These are phyloP conservation scores for Holothuria glaberrima DNA, from an alignment of 35 echinoderm and acorn worm genomes.

Conservation along the genomic window DNA sequence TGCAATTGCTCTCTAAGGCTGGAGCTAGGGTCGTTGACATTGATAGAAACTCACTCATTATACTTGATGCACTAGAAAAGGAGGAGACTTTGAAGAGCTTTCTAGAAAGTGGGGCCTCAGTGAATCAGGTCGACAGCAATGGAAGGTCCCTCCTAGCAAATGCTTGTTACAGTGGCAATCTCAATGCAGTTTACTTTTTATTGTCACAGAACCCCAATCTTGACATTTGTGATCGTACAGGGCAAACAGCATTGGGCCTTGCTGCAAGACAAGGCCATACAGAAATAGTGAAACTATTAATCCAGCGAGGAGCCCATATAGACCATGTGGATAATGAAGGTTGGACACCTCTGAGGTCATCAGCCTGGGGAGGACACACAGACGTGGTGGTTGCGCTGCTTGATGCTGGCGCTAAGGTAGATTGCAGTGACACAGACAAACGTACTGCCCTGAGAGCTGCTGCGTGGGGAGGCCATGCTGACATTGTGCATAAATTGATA, in stretches of 20 bases:
- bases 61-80: slow-evolving; percentile 91
- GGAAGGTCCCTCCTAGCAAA: slow-evolving; percentile 93
- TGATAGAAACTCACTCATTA: slow-evolving; percentile 84
- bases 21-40: slow-evolving; percentile 92
- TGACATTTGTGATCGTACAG: slow-evolving; percentile 83
- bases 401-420: slow-evolving; percentile 87
- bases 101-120: slow-evolving; percentile 91
- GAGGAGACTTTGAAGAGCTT: slow-evolving; percentile 88
- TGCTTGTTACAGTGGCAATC: slow-evolving; percentile 92
- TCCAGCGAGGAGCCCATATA: slow-evolving; percentile 76
- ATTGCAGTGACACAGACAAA: slow-evolving; percentile 91
- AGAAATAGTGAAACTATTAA: slow-evolving; percentile 79
- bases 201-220: slow-evolving; percentile 78
- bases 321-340: slow-evolving; percentile 98
- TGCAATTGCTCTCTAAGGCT: slow-evolving; percentile 84
- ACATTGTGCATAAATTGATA: slow-evolving; percentile 91
- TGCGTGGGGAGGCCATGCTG: slow-evolving; percentile 97
- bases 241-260: slow-evolving; percentile 90
- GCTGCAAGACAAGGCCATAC: slow-evolving; percentile 91
- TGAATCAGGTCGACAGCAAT: slow-evolving; percentile 96
- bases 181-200: slow-evolving; percentile 84
- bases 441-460: slow-evolving; percentile 92
- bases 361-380: slow-evolving; percentile 97
- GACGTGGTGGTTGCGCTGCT: slow-evolving; percentile 91
- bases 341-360: slow-evolving; percentile 98